Percentiles rank a stretch among this genome's conserved stretches.
Conservation (phyloP, 2,113 vertebrate species). For the Ciconia maguari region DNA sequence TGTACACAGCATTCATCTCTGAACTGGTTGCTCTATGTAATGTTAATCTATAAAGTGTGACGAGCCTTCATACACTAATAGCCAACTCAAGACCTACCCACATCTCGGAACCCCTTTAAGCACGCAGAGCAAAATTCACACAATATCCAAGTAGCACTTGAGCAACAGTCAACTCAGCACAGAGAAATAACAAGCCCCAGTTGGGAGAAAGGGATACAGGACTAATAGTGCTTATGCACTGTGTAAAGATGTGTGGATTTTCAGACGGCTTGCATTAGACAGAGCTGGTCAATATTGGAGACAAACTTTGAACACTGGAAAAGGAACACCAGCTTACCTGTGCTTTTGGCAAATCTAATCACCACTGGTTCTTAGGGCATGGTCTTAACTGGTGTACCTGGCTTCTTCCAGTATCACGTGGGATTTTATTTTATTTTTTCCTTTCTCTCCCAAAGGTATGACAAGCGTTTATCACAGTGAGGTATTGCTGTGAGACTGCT, state of each 20-base stretch:
- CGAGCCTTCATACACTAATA: neutral
- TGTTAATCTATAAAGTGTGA: neutral
- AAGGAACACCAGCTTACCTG: neutral
- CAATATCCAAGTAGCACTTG: accelerated
- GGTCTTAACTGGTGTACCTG: neutral
- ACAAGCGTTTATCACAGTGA: neutral
- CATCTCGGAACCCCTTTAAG: neutral
- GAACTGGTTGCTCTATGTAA: neutral
- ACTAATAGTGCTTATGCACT: neutral
- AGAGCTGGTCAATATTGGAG: neutral
- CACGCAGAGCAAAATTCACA: neutral
- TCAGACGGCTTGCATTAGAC: neutral
- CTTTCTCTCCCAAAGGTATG: neutral
- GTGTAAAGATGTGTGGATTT: neutral
- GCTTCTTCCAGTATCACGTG: neutral
- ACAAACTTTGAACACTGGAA: neutral
- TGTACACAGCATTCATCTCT: neutral
- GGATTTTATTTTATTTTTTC: neutral
- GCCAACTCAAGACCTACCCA: neutral
- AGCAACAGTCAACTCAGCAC: neutral
- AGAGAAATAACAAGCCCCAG: neutral
- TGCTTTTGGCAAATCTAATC: neutral
- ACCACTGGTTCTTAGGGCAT: neutral
- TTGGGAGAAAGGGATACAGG: neutral
- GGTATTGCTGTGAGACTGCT: neutral